Evolutionary conservation across 2,797 vertebrate species (phyloP).

Genomic region (Hypotaenidia okinawae): DNA sequence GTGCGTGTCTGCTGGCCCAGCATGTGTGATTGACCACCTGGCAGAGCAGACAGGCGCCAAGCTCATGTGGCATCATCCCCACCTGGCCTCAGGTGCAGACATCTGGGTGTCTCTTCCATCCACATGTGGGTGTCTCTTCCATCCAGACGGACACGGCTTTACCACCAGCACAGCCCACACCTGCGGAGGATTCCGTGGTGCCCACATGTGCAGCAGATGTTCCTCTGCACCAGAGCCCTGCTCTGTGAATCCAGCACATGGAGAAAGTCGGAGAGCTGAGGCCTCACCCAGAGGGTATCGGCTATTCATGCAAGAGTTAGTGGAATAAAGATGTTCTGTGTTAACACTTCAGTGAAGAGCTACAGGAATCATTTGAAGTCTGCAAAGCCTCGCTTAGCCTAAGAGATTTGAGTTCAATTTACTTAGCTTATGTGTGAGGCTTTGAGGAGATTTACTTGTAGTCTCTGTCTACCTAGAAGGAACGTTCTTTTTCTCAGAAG

Average conservation of each 20-base stretch:
- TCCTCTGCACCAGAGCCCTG: neutral
- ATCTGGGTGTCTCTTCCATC: neutral
- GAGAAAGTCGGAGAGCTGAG: neutral
- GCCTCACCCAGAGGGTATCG: neutral
- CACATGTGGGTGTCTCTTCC: neutral
- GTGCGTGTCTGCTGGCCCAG: neutral
- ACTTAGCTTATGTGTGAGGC: conserved; percentile 43
- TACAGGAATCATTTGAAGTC: conserved; percentile 25
- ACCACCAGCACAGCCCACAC: neutral
- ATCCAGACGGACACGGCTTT: accelerated
- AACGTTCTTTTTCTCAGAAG: neutral
- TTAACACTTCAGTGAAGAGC: conserved; percentile 47
- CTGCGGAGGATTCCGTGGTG: neutral
- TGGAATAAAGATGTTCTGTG: conserved; percentile 22
- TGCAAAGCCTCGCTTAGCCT: conserved; percentile 34
- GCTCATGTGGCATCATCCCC: neutral
- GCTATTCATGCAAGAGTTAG: neutral
- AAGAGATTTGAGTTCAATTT: conserved; percentile 46
- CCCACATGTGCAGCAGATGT: neutral
- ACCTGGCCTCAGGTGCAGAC: neutral
- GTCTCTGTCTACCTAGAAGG: neutral
- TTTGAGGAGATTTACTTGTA: conserved; percentile 19
- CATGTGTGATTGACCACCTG: accelerated
- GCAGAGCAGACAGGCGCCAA: neutral
- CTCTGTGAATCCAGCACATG: neutral